Evolutionary conservation across 2,113 vertebrate genomes (phyloP).

Genomic region (Zosterops borbonicus): DNA sequence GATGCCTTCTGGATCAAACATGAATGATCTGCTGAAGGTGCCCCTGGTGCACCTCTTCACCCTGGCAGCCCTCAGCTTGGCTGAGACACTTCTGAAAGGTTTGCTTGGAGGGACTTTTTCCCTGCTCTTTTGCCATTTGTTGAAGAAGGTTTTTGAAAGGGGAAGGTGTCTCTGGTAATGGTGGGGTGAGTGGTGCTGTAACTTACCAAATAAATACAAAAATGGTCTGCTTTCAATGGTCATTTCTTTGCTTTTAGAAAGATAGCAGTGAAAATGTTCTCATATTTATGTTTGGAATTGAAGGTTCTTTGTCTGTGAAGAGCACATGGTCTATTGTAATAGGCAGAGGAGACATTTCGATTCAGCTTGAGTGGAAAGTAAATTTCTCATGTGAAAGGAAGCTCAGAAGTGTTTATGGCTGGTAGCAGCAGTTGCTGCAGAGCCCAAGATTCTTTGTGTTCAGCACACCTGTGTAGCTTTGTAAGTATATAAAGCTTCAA

Average conservation of each 20-base stretch:
- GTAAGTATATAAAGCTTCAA: neutral
- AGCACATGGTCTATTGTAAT: neutral
- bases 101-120: slow-evolving; percentile 52
- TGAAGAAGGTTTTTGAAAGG: neutral
- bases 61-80: slow-evolving; percentile 77
- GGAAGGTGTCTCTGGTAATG: neutral
- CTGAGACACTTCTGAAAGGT: slow-evolving; percentile 87
- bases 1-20: slow-evolving; percentile 74
- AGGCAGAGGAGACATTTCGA: neutral
- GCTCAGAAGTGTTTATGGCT: neutral
- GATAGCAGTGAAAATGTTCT: neutral
- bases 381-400: neutral
- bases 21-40: slow-evolving; percentile 81
- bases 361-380: neutral
- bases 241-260: neutral
- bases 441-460: neutral
- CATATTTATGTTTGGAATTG: neutral
- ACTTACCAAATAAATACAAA: accelerated
- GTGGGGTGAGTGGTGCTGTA: neutral
- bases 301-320: neutral
- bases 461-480: neutral
- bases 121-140: neutral
- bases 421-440: neutral
- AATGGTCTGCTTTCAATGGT: neutral
- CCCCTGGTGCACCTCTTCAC: slow-evolving; percentile 74